Conservation (phyloP, 2,888 invertebrate genomes). For the Zygothrica quintamaculata region DNA sequence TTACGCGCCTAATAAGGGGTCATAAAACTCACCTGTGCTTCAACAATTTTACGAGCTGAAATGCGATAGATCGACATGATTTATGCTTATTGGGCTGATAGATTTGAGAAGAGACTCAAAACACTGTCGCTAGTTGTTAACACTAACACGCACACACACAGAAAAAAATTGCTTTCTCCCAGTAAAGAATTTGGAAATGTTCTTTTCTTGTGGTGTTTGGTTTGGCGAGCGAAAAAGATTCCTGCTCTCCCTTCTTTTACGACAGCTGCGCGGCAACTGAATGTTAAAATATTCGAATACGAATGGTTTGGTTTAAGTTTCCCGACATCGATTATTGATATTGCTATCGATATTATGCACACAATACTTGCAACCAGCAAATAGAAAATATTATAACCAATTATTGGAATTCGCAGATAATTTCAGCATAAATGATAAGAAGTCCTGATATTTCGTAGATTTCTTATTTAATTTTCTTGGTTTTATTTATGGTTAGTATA, state of each 20-base stretch:
- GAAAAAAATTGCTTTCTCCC: slow-evolving; percentile 74
- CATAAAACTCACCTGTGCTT: slow-evolving; percentile 86
- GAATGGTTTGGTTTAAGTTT: slow-evolving; percentile 50
- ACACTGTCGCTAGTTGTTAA: slow-evolving; percentile 50
- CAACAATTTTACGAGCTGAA: slow-evolving; percentile 87
- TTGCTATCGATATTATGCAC: slow-evolving; percentile 51
- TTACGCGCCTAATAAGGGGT: slow-evolving; percentile 6
- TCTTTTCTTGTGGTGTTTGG: slow-evolving; percentile 64
- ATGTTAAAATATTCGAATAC: slow-evolving; percentile 62
- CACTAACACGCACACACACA: slow-evolving; percentile 73
- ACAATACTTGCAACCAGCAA: too few species aligned
- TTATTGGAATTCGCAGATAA: too few species aligned
- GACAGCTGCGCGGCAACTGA: slow-evolving; percentile 77
- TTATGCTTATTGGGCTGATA: slow-evolving; percentile 47
- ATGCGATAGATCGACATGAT: slow-evolving; percentile 89
- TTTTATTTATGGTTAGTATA: not conserved
- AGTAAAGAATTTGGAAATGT: slow-evolving; percentile 70
- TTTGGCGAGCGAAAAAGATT: slow-evolving; percentile 63
- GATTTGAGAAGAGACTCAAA: slow-evolving; percentile 39
- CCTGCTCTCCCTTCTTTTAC: slow-evolving; percentile 65
- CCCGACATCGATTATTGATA: slow-evolving; percentile 36
- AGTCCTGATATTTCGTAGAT: too few species aligned
- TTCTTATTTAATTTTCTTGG: too few species aligned
- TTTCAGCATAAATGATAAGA: not conserved
- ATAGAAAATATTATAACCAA: too few species aligned